Conservation (phyloP, 2,113 vertebrate genomes). For the Herpetotheres cachinnans region DNA sequence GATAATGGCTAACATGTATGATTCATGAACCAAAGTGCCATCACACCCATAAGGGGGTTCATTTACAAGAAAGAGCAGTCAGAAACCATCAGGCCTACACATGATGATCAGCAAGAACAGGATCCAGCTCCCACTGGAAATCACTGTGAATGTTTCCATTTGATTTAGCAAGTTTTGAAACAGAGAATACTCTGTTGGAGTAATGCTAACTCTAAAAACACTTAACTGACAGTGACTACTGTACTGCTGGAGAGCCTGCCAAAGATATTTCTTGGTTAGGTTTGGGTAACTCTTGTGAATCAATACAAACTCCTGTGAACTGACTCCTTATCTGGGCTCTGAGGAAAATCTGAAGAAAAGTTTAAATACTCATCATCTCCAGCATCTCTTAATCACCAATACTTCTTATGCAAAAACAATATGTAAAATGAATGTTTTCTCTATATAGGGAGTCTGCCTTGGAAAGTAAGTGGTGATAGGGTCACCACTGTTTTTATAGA, state of each 20-base stretch:
- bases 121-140: not conserved
- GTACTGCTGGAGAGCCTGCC: not conserved
- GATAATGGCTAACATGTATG: not conserved
- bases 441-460: not conserved
- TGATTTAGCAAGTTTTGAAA: not conserved
- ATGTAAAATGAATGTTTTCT: not conserved
- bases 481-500: not conserved
- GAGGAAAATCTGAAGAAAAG: not conserved
- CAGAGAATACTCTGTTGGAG: not conserved
- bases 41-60: not conserved
- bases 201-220: not conserved
- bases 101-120: not conserved
- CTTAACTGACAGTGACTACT: not conserved
- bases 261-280: not conserved
- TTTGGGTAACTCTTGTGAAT: not conserved
- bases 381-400: not conserved
- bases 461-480: not conserved
- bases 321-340: not conserved
- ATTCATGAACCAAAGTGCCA: not conserved
- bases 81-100: not conserved
- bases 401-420: not conserved
- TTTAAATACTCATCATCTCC: not conserved
- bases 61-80: not conserved
- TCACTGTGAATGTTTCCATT: not conserved
- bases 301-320: not conserved